A percentile compares a stretch with the other conserved stretches of the same genome.
Evolutionary conservation across 2,888 invertebrate species (phyloP).

Genomic region (Frankliniella fusca): DNA sequence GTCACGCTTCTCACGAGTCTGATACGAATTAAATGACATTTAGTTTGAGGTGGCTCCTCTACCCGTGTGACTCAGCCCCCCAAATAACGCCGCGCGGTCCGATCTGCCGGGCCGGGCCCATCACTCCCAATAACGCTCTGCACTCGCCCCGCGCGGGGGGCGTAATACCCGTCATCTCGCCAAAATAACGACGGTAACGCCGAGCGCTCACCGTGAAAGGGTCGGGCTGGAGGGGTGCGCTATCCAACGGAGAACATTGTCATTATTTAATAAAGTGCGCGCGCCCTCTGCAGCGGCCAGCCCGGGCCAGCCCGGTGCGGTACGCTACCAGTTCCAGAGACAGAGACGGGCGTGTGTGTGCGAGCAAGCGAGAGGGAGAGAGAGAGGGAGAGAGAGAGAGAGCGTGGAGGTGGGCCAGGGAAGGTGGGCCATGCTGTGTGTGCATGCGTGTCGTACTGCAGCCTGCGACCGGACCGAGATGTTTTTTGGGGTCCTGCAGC

Average conservation of each 20-base stretch:
- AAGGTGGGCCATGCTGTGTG: background rate
- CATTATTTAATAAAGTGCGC: slow-evolving; percentile 20
- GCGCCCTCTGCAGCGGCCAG: too few relatives aligned
- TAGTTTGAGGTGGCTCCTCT: background rate
- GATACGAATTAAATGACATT: slow-evolving; percentile 1
- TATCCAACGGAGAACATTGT: background rate
- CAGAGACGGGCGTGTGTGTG: background rate
- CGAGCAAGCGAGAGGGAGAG: background rate
- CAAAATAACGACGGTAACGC: too few relatives aligned
- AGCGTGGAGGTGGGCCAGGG: too few relatives aligned
- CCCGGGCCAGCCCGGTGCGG: too few relatives aligned
- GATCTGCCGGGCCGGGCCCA: background rate
- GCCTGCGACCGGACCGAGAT: background rate
- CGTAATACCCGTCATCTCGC: background rate
- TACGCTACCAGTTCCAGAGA: background rate
- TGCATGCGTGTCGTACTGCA: background rate
- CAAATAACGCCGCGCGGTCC: background rate
- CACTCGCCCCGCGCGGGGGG: background rate
- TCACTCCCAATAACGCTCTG: background rate
- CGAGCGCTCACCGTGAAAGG: background rate
- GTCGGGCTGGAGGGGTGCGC: background rate
- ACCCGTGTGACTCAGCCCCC: too few relatives aligned
- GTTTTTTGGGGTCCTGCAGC: background rate
- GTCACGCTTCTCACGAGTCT: background rate
- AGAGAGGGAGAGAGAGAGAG: background rate